Percentiles rank a stretch among this genome's conserved stretches.
Evolutionary conservation across 2,888 invertebrate genomes (phyloP).

Genomic region (Napeogenes inachia): DNA sequence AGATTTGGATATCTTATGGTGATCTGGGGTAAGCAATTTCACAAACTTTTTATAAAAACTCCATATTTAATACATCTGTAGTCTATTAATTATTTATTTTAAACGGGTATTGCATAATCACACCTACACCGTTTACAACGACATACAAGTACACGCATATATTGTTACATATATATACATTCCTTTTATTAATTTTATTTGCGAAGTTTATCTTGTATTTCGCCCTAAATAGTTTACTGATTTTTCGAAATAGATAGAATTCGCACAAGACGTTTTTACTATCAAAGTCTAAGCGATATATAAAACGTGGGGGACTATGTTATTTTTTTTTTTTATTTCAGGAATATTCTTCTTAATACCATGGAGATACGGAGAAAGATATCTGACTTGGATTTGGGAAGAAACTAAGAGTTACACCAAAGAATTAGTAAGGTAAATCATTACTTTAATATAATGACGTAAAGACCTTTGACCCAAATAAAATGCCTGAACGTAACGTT

Average conservation of each 20-base stretch:
- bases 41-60: too few relatives aligned
- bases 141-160: too few relatives aligned
- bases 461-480: too few relatives aligned
- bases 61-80: too few relatives aligned
- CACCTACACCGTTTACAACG: too few relatives aligned
- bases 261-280: neutral
- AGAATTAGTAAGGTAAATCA: neutral
- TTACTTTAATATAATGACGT: too few relatives aligned
- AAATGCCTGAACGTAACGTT: too few relatives aligned
- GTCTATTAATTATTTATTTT: too few relatives aligned
- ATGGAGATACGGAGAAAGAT: slow-evolving; percentile 9
- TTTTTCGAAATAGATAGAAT: neutral
- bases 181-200: too few relatives aligned
- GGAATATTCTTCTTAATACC: slow-evolving; percentile 4
- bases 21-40: neutral
- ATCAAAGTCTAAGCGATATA: neutral
- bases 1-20: neutral
- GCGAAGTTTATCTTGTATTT: too few relatives aligned
- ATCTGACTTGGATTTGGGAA: slow-evolving; percentile 19
- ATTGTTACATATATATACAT: too few relatives aligned
- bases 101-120: too few relatives aligned
- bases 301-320: neutral
- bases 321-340: neutral
- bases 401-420: neutral
- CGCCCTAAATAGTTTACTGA: neutral